Evolutionary conservation across 2,113 vertebrate genomes (phyloP).

Genomic region (Genyomyrus donnyi): DNA sequence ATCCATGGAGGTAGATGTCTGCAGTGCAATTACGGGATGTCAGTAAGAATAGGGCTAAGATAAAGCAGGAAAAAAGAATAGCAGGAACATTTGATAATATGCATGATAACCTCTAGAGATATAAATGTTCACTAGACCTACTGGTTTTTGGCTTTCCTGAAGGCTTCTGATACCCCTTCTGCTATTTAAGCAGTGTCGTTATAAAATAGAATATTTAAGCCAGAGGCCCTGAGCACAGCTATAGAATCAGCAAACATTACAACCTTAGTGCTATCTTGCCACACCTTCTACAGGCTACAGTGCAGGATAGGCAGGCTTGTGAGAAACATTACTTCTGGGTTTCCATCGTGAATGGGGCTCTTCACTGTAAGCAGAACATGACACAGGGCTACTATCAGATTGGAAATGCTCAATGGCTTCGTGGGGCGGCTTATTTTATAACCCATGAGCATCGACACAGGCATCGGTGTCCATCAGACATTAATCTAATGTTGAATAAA

Average conservation of each 20-base stretch:
- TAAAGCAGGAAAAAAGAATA: not conserved
- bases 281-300: not conserved
- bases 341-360: not conserved
- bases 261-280: not conserved
- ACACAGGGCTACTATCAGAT: conserved; percentile 10
- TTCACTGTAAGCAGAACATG: conserved; percentile 6
- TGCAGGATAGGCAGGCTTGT: not conserved
- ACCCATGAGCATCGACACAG: not conserved
- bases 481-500: conserved; percentile 35
- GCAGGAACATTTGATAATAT: not conserved
- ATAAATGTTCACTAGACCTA: not conserved
- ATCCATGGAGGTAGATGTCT: not conserved
- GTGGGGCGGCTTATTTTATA: conserved; percentile 15
- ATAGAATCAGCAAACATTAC: not conserved
- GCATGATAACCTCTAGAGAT: not conserved
- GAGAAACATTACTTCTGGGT: not conserved
- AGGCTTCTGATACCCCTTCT: not conserved
- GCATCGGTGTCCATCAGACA: conserved; percentile 7
- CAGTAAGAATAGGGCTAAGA: not conserved
- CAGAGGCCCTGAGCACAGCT: not conserved
- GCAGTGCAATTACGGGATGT: not conserved
- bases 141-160: not conserved
- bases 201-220: not conserved
- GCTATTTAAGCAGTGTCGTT: not conserved
- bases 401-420: not conserved